Evolutionary conservation across 2,888 invertebrate species (phyloP), one percentile per base, ranked within the genome.

Genomic region (Phragmatobia fuliginosa): DNA sequence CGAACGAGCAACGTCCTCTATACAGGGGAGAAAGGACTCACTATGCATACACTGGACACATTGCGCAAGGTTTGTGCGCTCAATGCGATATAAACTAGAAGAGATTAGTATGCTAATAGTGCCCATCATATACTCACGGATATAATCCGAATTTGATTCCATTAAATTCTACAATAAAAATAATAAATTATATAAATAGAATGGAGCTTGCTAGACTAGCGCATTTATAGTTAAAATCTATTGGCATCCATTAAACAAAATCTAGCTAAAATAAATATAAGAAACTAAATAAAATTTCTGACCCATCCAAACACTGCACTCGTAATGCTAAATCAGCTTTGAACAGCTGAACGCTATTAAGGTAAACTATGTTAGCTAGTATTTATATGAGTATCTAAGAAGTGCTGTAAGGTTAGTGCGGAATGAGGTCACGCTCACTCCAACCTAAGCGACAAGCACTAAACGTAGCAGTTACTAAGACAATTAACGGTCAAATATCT

Each of bases 231-330:
- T 86, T 82, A 89, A 92, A 89, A 90, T 91, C 92, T 93, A 93
- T 91, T 81, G 86, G 89, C 90, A 92, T 91, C 84, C 89, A 92
- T 89, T 82, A 90, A 90, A 89, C 77, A 89, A 88, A 91, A 87
- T 85, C 89, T 92, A 91, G 88, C 89, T 91, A 92, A 80, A 82
- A 82, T 80, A 82, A 86, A 88, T 85, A 87, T 88, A 89, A 86
- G 64, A 75, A 78, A 84, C 84, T 72, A 71, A 83, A 90, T 81
- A 90, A 88, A 84, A 86, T 78, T 85, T 93, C 94, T 94, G 95
- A 95, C 95, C 91, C 95, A 95, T 95, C 95, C 95, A 93, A 92
- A 92, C 87, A 93, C 90, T 91, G 91, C 91, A 92, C 90, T 90
- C 89, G 85, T 83, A 86, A 84, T 83, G 79, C 86, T 87, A 91